These are phyloP conservation scores for Nothobranchius kuhntae DNA, from an alignment of 2,113 vertebrate species.

Conservation along the genomic window DNA sequence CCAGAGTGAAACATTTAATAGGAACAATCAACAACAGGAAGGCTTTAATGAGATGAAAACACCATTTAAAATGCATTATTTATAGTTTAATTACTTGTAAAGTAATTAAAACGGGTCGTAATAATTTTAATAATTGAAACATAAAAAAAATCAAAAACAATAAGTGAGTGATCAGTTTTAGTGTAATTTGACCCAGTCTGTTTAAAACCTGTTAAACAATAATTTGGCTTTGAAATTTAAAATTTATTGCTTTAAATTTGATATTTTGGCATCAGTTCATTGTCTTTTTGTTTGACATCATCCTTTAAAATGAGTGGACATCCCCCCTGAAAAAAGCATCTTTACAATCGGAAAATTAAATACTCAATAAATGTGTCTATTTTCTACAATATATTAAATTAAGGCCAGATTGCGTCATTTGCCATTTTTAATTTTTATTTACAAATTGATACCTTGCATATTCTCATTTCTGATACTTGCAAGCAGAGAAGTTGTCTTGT, in stretches of 20 bases:
- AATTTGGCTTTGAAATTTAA: background rate
- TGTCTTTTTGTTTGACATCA: too few species aligned
- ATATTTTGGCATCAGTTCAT: too few species aligned
- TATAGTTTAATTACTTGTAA: constrained; percentile 53
- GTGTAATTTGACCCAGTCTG: background rate
- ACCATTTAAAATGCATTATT: constrained; percentile 62
- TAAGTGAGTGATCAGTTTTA: constrained; percentile 17
- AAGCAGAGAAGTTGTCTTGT: background rate
- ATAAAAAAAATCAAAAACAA: constrained; percentile 23
- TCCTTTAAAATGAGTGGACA: too few species aligned
- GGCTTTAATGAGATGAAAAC: constrained; percentile 53
- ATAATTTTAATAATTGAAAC: constrained; percentile 21
- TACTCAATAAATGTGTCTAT: too few species aligned
- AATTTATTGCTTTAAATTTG: background rate
- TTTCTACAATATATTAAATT: too few species aligned
- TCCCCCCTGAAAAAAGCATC: too few species aligned
- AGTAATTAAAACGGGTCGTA: constrained; percentile 31
- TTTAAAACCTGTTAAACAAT: background rate
- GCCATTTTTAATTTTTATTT: background rate
- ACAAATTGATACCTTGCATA: background rate
- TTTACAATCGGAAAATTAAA: too few species aligned
- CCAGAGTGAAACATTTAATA: constrained; percentile 35
- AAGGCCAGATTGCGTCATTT: background rate
- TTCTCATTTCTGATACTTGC: background rate
- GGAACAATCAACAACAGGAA: constrained; percentile 46